A percentile compares a stretch with the other conserved stretches of the same genome.
phyloP scores from a whole-genome alignment of 2,888 invertebrate genomes.

The Oxyscelio sp. region DNA sequence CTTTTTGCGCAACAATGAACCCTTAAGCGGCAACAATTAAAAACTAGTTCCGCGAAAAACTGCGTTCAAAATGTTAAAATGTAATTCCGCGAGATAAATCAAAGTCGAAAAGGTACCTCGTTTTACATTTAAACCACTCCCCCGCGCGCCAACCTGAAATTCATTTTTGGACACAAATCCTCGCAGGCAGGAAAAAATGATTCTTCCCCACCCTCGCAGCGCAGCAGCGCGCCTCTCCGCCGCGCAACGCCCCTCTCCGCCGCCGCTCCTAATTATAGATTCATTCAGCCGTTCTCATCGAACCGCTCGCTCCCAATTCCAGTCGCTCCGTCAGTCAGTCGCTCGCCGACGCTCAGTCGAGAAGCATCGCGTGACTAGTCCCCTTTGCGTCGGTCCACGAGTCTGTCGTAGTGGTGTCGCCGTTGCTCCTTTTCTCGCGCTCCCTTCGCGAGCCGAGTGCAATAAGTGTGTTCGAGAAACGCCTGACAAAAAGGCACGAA shows the following conservation, averaged over 20 bases:
- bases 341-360: constrained; percentile 36
- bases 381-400: background rate
- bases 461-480: background rate
- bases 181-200: constrained; percentile 20
- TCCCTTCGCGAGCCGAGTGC: background rate
- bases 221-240: constrained; percentile 12
- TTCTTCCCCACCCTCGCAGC: no score
- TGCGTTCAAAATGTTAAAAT: no score
- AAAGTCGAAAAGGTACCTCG: no score
- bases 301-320: constrained; percentile 49
- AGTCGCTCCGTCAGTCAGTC: constrained; percentile 39
- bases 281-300: constrained; percentile 68
- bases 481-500: background rate
- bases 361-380: background rate
- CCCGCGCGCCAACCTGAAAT: no score
- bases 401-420: no score
- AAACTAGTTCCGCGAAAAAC: no score
- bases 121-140: no score
- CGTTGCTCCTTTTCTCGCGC: no score
- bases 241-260: constrained; percentile 16
- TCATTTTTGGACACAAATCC: constrained; percentile 31
- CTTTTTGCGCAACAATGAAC: no score
- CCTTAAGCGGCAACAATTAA: no score
- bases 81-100: no score
- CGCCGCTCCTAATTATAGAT: constrained; percentile 69